Conservation (phyloP, 1,140 invertebrate species). For the Lordiphosa clarofinis region DNA sequence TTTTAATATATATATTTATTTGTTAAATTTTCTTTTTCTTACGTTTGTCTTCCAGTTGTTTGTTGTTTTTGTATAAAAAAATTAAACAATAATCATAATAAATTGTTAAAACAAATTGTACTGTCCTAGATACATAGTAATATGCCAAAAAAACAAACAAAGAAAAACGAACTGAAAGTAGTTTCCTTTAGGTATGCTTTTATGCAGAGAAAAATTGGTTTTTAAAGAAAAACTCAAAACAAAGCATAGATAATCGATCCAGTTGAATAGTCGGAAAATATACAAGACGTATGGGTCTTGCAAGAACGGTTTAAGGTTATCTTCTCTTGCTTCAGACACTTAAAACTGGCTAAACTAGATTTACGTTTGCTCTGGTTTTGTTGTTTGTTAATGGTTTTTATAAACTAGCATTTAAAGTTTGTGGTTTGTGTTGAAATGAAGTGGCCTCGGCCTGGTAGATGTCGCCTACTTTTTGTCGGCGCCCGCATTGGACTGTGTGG, state of each 20-base stretch:
- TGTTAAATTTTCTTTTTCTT: conserved; percentile 59
- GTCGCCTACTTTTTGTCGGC: conserved; percentile 58
- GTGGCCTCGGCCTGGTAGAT: conserved; percentile 19
- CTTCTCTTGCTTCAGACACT: conserved; percentile 36
- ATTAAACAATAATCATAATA: conserved; percentile 66
- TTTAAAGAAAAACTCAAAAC: too few species aligned
- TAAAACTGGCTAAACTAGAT: conserved; percentile 65
- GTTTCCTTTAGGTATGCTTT: conserved; percentile 1
- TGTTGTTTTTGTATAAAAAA: conserved; percentile 49
- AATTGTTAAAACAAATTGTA: conserved; percentile 67
- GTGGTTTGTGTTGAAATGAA: conserved; percentile 21
- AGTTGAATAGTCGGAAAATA: conserved; percentile 1
- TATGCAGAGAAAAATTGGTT: not conserved
- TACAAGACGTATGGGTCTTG: not conserved
- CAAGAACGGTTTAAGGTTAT: conserved; percentile 24
- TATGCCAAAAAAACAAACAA: conserved; percentile 42
- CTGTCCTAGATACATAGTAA: conserved; percentile 57
- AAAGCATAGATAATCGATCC: not conserved
- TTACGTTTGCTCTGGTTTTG: conserved; percentile 34
- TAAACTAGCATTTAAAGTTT: conserved; percentile 63
- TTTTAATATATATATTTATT: conserved; percentile 64
- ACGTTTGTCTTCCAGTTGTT: conserved; percentile 55
- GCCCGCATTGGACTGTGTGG: conserved; percentile 67
- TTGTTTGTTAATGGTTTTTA: conserved; percentile 36
- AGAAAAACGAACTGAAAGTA: conserved; percentile 22